A percentile compares a stretch with the other conserved stretches of the same genome.
phyloP scores from a whole-genome alignment of 1,140 invertebrate species.

The Caenorhabditis latens region DNA sequence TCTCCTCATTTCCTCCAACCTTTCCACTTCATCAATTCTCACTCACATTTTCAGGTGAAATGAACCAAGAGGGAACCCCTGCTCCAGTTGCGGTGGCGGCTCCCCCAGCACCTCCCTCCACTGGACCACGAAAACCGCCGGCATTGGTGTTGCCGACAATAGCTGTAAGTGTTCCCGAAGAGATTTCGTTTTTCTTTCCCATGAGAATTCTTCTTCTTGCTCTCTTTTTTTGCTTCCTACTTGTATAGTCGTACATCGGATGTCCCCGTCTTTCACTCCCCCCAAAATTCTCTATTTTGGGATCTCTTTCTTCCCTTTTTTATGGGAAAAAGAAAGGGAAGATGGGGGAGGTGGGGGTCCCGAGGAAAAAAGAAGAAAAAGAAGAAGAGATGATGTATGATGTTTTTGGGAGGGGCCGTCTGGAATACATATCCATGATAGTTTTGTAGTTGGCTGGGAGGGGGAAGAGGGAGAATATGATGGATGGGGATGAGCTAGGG shows the following conservation, averaged over 20 bases:
- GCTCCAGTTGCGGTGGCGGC: not conserved
- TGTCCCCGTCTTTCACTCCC: not conserved
- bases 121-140: constrained; percentile 11
- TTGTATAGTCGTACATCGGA: not conserved
- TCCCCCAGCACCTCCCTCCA: not conserved
- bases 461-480: not conserved
- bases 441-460: not conserved
- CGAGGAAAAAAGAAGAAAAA: too few species aligned
- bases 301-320: constrained; percentile 1
- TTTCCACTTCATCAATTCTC: not conserved
- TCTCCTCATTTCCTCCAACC: not conserved
- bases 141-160: constrained; percentile 23
- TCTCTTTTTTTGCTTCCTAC: not conserved
- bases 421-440: not conserved
- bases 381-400: constrained; percentile 28
- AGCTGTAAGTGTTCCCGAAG: constrained; percentile 13
- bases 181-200: not conserved
- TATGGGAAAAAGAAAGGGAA: not conserved
- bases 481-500: not conserved
- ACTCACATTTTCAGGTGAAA: not conserved
- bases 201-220: not conserved
- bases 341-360: not conserved
- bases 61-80: not conserved
- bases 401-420: not conserved
- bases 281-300: too few species aligned